Percentiles rank a stretch among this genome's conserved stretches.
These are phyloP conservation scores for Epistrophella euchroma DNA, from an alignment of 2,888 invertebrate genomes.

Conservation along the genomic window DNA sequence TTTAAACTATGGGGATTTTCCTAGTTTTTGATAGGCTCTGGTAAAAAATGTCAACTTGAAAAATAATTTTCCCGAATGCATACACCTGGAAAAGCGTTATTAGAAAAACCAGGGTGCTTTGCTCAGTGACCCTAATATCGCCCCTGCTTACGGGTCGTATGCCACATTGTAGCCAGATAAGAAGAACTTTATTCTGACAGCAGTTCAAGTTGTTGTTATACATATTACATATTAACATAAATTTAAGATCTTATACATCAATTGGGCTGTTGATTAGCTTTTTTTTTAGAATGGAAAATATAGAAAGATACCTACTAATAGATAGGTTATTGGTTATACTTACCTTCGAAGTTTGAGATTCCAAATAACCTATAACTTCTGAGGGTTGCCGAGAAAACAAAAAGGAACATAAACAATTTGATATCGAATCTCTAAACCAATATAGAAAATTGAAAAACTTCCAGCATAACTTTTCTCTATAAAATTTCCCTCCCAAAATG, in stretches of 20 bases:
- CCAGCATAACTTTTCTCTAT: slow-evolving; percentile 70
- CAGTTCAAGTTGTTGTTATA: too few species aligned
- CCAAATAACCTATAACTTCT: background rate
- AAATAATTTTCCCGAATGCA: background rate
- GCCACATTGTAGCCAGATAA: too few species aligned
- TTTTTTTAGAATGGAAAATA: background rate
- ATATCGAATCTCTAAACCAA: slow-evolving; percentile 72
- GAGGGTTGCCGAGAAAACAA: background rate
- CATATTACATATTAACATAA: too few species aligned
- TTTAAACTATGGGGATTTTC: too few species aligned
- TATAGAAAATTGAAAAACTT: slow-evolving; percentile 76
- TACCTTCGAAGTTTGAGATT: background rate
- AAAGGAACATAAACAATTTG: slow-evolving; percentile 54
- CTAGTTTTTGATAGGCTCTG: too few species aligned
- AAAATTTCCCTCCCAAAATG: slow-evolving; percentile 65
- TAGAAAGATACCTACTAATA: background rate
- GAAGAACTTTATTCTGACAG: too few species aligned
- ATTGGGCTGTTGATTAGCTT: slow-evolving; percentile 25
- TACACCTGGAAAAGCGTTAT: too few species aligned
- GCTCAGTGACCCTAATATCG: too few species aligned
- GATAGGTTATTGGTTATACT: background rate
- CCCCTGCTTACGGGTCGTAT: too few species aligned
- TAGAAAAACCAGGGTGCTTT: too few species aligned
- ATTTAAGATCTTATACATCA: background rate
- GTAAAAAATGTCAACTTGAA: too few species aligned